Evolutionary conservation across 2,797 vertebrate genomes (phyloP).

Genomic region (Lepilemur ruficaudatus): DNA sequence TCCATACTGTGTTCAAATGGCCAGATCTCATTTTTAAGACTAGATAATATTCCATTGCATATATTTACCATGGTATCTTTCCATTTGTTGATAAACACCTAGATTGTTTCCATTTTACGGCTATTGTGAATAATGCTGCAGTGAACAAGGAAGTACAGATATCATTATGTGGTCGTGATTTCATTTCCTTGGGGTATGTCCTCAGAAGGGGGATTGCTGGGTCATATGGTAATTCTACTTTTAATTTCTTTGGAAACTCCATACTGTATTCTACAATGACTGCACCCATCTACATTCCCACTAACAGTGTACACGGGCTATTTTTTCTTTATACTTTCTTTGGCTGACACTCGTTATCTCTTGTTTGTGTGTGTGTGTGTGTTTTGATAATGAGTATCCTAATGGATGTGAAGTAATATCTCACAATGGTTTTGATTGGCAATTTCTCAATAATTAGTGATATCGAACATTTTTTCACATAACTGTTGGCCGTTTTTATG

Average conservation of each 20-base stretch:
- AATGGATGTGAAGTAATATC: not conserved
- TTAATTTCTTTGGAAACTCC: not conserved
- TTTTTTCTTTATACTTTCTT: not conserved
- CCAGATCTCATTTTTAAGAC: not conserved
- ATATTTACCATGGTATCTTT: not conserved
- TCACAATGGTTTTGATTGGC: not conserved
- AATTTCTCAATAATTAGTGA: not conserved
- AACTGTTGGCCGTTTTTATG: no score
- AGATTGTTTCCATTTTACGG: not conserved
- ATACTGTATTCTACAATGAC: not conserved
- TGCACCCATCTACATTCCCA: not conserved
- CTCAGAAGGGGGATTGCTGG: not conserved
- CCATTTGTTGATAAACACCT: not conserved
- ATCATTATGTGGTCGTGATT: not conserved
- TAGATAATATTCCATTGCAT: not conserved
- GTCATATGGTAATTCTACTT: not conserved
- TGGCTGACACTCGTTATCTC: not conserved
- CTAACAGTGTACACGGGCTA: not conserved
- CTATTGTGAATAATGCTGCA: not conserved
- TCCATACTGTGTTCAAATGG: not conserved
- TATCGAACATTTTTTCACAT: not conserved
- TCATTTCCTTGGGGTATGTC: not conserved
- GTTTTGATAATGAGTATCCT: not conserved
- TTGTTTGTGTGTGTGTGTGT: not conserved
- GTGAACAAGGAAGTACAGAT: not conserved